Conservation (phyloP, 2,888 invertebrate genomes). For the Abrostola tripartita region DNA sequence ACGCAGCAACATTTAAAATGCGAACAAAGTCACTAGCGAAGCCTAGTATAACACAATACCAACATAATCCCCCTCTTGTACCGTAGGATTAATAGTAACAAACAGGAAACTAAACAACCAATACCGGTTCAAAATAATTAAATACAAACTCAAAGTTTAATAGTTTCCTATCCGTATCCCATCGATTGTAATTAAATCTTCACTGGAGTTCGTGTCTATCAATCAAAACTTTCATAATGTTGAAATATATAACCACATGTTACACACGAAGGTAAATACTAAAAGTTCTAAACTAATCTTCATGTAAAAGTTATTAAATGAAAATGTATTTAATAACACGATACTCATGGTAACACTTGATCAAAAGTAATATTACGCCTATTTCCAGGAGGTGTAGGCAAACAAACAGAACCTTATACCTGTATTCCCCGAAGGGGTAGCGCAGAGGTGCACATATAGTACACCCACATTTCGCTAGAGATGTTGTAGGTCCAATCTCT, state of each 20-base stretch:
- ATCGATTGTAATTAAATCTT: slow-evolving; percentile 37
- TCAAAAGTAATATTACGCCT: no score
- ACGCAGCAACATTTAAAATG: no score
- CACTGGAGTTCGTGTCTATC: slow-evolving; percentile 20
- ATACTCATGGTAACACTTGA: no score
- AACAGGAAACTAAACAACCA: neutral
- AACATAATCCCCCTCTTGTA: neutral
- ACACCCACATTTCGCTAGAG: no score
- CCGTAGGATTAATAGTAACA: neutral
- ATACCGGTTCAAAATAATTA: slow-evolving; percentile 13
- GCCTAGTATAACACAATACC: no score
- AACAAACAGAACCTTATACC: no score
- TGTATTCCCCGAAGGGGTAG: no score
- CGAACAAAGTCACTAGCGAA: no score
- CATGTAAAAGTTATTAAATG: slow-evolving; percentile 13
- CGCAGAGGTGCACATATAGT: no score
- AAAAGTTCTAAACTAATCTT: neutral
- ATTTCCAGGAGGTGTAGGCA: no score
- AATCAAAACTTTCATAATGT: slow-evolving; percentile 46
- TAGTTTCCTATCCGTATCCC: slow-evolving; percentile 30
- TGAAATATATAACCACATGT: slow-evolving; percentile 14
- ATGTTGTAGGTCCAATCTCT: no score
- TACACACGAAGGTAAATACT: neutral
- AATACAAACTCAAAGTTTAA: slow-evolving; percentile 39
- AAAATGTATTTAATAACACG: neutral